Evolutionary conservation across 1,140 invertebrate genomes (phyloP), one percentile per base, ranked within the genome.

Genomic region (Drosophila murphyi): DNA sequence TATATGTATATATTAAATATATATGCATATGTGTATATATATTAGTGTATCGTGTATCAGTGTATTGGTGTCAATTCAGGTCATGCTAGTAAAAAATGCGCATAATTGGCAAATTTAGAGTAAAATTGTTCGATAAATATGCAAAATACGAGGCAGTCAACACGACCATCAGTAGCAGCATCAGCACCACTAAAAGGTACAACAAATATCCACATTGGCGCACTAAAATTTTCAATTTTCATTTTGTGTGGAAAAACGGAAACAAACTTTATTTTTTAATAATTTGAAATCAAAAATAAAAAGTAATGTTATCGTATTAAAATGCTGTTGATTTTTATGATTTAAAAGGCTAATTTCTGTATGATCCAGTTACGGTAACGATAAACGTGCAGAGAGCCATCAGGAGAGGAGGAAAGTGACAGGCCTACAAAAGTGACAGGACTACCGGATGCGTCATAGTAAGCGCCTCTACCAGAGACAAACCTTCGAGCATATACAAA

Each of bases 101-200:
- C 80, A 83, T 83, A 83, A 83, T 83, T 83, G 80, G 80, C 81
- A 83, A 83, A 83, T 83, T 83, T 85, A 72, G 80, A 83, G 80
- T 83, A 56, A 83, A 83, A 83, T 83, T 83, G 80, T 67, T 68
- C 79, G 80, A 83, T 80, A 83, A 83, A 83, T 83, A 76, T 83
- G 76, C 76, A 82, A 79, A 79, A 83, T 76, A 72, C 68, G 52
- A 61, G 52, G 31, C 57, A 50, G 4, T 37, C 39, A 69, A 51
- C 54, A 32, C 47, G 48, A 72, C 12, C 7, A 20, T 4, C 48
- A 47, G 1, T 12, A 35, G 3, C 10, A 29, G 4, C 41, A 54
- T 2, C 32, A 55, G 12, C 67, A 56, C 12, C 31, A n/a, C 4
- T 35, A 35, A 10, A 55, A 34, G 8, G 5, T 29, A 20, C 28